A percentile compares a stretch with the other conserved stretches of the same genome.
phyloP scores from a whole-genome alignment of 1,140 invertebrate genomes.

The Bemisia tabaci region DNA sequence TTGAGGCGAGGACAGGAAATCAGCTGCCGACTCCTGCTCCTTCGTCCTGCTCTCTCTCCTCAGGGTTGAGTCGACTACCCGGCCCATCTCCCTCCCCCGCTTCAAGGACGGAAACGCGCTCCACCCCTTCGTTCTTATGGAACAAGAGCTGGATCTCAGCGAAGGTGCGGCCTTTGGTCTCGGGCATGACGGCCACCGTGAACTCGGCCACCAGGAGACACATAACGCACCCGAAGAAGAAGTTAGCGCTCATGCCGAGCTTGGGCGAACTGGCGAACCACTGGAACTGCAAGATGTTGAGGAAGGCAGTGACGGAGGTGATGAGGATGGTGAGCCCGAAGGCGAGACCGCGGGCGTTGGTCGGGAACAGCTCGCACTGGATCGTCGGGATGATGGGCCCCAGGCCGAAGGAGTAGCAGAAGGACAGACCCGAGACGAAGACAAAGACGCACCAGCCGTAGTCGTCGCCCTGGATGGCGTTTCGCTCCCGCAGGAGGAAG shows the following conservation, averaged over 20 bases:
- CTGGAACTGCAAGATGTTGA: conserved; percentile 62
- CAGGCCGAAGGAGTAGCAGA: conserved; percentile 14
- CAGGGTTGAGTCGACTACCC: too few species aligned
- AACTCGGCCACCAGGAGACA: conserved; percentile 43
- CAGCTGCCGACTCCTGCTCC: too few species aligned
- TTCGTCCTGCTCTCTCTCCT: too few species aligned
- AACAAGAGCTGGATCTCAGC: conserved; percentile 27
- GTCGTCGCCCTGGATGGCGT: background rate
- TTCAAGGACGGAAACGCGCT: background rate
- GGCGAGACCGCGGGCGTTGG: conserved; percentile 17
- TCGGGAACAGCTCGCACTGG: conserved; percentile 19
- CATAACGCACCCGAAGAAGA: conserved; percentile 62
- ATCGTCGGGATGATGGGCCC: conserved; percentile 14
- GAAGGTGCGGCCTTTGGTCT: conserved; percentile 39
- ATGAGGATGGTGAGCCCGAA: conserved; percentile 16
- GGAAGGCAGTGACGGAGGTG: conserved; percentile 29
- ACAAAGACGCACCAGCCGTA: conserved; percentile 4
- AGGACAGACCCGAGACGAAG: conserved; percentile 8
- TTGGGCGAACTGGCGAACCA: conserved; percentile 33
- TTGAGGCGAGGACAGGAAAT: too few species aligned
- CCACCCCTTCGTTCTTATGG: background rate
- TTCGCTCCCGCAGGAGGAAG: conserved; percentile 3
- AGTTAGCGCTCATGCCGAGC: conserved; percentile 53
- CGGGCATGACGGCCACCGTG: conserved; percentile 51
- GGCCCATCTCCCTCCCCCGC: too few species aligned